Base-by-base conservation (phyloP, 2,113 vertebrate genomes). In the Nyctereutes procyonoides region DNA sequence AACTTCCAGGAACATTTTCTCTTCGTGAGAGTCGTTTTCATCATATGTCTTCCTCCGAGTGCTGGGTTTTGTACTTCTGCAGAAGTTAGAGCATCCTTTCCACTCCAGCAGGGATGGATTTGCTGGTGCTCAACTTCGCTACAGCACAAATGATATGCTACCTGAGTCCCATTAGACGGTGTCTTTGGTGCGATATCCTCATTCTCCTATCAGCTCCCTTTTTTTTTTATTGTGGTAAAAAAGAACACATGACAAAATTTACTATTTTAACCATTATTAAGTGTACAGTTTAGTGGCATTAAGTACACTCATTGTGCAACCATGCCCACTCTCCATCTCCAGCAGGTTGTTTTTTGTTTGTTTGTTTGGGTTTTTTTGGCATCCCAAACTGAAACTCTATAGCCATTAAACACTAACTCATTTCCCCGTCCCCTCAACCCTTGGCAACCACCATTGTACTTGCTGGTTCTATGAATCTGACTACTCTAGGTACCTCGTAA, bases 101-200 rank as follows among this genome's bases (percentile, higher is more conserved):
- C 62, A 91, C 84, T 95, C 93, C 51, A 79, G 10, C 77, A 97
- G 67, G 82, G 85, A 43, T 0, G 93, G 80, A 94, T 89, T 92
- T 95, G 48, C 81, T n/a, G 62, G 89, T 67, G 97, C 22, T 97
- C 95, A 93, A 38, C 96, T 97, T 97, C 43, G 48, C 63, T 58
- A 20, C n/a, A 17, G 14, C 62, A 84, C 77, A 96, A 76, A 65
- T 58, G 51, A 97, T 93, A 22, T 87, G 35, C 53, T 81, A 88
- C 85, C 43, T 20, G 0, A 92, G 51, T n/a, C 3, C 43, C 71
- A 26, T 77, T 77, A 58, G 67, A 0, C 71, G 74, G 32, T 30
- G 56, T 87, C 69, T 93, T 63, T 62, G 71, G 71, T 85, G 76
- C 84, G 22, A 67, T 92, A 58, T 96, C 71, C 30, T 38, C 3